Base-by-base conservation (phyloP, 2,113 vertebrate species). In the Rhinolophus ferrumequinum region DNA sequence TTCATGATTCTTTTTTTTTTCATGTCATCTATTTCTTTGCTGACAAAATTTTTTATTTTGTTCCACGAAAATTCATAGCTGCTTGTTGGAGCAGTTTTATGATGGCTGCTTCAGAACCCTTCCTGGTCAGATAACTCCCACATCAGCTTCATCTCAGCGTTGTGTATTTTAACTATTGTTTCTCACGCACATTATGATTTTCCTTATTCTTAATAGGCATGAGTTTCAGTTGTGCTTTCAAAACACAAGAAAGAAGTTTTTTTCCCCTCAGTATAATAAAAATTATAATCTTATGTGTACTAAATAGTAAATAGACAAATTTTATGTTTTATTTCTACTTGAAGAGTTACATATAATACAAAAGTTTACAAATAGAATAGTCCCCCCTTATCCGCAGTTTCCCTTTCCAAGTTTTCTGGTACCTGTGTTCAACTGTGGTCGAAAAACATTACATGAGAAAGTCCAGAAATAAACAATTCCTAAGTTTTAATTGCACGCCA, bases 291-390 rank as follows among this genome's bases (percentile, higher is more conserved):
- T 97, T 99, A 98, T 98, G 97, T 98, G 98, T 99, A 98, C 98
- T 98, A 98, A 98, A 99, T 99, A 98, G 98, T 99, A 98, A 98
- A 98, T 98, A 99, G 98, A 99, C 98, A 99, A 99, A 98, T 88
- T 98, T 99, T 99, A 99, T 99, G 99, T 99, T 99, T 99, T 99
- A 99, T 99, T 99, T 99, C 99, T 98, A 99, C 98, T 99, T 98
- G 98, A 99, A 99, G 98, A 98, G 99, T 99, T 99, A 99, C 99
- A 99, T 99, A 99, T 99, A 98, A 93, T 99, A 99, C 99, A 98
- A 99, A 99, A 99, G 99, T 99, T 99, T 99, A 99, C 99, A 99
- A 96, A 99, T 98, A 98, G 47, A 85, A 67, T 75, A 47, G 72
- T 47, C 14, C 26, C 26, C 26, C 26, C 44, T 75, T 47, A 64